phyloP scores from a whole-genome alignment of 2,797 vertebrate species.

The Anabas testudineus region DNA sequence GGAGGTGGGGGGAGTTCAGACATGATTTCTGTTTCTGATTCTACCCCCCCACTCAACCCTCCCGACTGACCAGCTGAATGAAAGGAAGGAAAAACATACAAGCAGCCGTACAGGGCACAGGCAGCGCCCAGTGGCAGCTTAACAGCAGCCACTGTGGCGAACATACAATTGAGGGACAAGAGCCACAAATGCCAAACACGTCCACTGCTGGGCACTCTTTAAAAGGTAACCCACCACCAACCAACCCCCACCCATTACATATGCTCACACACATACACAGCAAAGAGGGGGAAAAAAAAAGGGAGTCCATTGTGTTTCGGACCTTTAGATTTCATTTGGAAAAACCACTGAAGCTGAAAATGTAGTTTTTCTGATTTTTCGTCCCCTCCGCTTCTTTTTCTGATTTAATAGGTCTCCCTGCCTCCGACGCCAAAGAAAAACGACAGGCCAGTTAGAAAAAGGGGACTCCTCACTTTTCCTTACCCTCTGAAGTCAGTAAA shows the following conservation, averaged over 20 bases:
- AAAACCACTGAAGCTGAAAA: conserved; percentile 84
- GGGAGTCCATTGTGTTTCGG: conserved; percentile 73
- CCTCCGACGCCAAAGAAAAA: conserved; percentile 49
- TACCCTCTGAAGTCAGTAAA: conserved; percentile 60
- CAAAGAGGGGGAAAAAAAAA: conserved; percentile 39
- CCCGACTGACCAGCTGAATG: conserved; percentile 37
- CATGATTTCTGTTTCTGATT: conserved; percentile 73
- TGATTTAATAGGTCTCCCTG: conserved; percentile 60
- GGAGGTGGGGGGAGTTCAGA: conserved; percentile 46
- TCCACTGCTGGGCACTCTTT: conserved; percentile 84
- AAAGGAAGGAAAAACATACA: conserved; percentile 35
- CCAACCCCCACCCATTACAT: conserved; percentile 42
- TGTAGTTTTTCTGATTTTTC: conserved; percentile 78
- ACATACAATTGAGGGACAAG: conserved; percentile 79
- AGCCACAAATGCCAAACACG: conserved; percentile 84
- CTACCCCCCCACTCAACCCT: too few relatives aligned
- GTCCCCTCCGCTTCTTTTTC: conserved; percentile 61
- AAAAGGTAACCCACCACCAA: conserved; percentile 74
- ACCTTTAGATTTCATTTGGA: conserved; percentile 81
- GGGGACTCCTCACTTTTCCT: conserved; percentile 45
- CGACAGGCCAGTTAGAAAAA: conserved; percentile 62
- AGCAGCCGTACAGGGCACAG: conserved; percentile 30
- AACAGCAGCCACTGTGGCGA: conserved; percentile 75
- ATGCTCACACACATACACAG: conserved; percentile 49
- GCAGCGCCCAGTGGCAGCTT: conserved; percentile 50